Conservation (phyloP, 2,888 invertebrate species). For the Agapostemon virescens region DNA sequence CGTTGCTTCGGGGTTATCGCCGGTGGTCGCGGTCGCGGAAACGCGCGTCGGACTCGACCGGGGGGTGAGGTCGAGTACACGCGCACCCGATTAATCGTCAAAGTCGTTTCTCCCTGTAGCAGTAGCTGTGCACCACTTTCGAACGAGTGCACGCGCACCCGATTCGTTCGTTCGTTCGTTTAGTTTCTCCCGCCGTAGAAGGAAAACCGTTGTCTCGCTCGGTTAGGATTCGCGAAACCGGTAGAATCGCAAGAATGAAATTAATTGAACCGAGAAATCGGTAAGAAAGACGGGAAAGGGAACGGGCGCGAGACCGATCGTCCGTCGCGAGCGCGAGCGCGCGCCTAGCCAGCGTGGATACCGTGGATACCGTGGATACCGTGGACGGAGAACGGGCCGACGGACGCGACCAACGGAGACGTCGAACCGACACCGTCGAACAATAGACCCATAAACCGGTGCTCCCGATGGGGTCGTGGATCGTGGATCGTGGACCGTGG, state of each 20-base stretch:
- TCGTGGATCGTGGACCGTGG: slow-evolving; percentile 31
- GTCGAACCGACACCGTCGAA: slow-evolving; percentile 48
- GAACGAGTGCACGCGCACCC: slow-evolving; percentile 3
- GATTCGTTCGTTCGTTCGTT: not conserved
- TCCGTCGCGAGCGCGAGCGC: too few species aligned
- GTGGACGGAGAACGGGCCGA: slow-evolving; percentile 24
- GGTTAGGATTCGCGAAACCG: too few species aligned
- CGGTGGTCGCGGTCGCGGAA: slow-evolving; percentile 6
- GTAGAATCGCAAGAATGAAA: too few species aligned
- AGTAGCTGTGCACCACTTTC: slow-evolving; percentile 11
- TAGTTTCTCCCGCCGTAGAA: not conserved
- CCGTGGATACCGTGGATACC: not conserved
- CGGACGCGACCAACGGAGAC: slow-evolving; percentile 14
- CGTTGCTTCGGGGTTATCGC: not conserved
- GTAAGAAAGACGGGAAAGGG: too few species aligned
- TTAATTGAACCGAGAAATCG: too few species aligned
- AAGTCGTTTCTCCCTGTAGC: slow-evolving; percentile 17
- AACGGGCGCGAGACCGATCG: too few species aligned
- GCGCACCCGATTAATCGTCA: slow-evolving; percentile 17
- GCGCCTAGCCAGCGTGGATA: too few species aligned
- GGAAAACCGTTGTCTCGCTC: not conserved
- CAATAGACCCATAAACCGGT: slow-evolving; percentile 59
- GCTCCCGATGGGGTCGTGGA: slow-evolving; percentile 68
- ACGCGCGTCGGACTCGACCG: not conserved
- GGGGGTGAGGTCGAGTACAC: slow-evolving; percentile 11